Evolutionary conservation across 2,797 vertebrate species (phyloP), one percentile per base, ranked within the genome.

Genomic region (Echeneis naucrates): DNA sequence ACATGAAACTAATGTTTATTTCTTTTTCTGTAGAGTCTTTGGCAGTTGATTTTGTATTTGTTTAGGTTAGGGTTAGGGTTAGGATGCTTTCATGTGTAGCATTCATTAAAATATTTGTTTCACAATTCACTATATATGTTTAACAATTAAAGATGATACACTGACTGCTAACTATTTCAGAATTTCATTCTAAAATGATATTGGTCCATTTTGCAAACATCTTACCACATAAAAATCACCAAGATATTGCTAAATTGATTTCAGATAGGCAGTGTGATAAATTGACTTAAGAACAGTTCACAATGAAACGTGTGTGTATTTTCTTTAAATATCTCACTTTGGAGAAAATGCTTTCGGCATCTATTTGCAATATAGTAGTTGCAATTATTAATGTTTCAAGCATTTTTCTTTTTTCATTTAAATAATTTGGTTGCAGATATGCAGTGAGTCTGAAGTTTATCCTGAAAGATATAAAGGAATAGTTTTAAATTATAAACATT

Each of bases 101-200:
- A 62, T 27, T 30, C 21, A 44, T 64, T 13, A 16, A 53, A 13
- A 53, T 42, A 27, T 62, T 66, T 17, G 65, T 38, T 26, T 19
- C 5, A 44, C n/a, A n/a, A n/a, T n/a, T n/a, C n/a, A n/a, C n/a
- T n/a, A n/a, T n/a, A n/a, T n/a, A n/a, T n/a, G n/a, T n/a, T n/a
- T n/a, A 68, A 57, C 33, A 37, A 38, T 73, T 11, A 27, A 66
- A 62, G 23, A 72, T 32, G 65, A 38, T 38, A 27, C 23, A 32
- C 4, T 33, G 5, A 75, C 2, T 10, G 26, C 2, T n/a, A 23
- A 40, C 12, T 62, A 21, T 51, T 50, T 3, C 1, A 61, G 21
- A 7, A 11, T 30, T 52, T 66, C 0, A 35, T 30, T 75, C 0
- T 23, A 8, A 53, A 63, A 55, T 51, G 1, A 8, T 60, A 2